Evolutionary conservation across 1,140 invertebrate genomes (phyloP).

Genomic region (Hypsibius dujardini): DNA sequence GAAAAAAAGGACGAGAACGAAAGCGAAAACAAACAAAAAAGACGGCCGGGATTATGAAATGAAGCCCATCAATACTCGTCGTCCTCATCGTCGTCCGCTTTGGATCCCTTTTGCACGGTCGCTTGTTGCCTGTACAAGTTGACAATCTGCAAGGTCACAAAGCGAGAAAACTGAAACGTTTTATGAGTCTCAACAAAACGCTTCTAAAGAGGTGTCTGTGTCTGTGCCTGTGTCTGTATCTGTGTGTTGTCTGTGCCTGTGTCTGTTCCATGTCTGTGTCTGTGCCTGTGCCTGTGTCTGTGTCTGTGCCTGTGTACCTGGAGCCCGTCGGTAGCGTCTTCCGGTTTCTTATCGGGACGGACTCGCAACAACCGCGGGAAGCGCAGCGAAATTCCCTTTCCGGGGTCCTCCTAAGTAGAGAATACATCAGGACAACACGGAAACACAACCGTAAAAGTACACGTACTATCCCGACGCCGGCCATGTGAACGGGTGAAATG

Average conservation of each 20-base stretch:
- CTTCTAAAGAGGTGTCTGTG: neutral
- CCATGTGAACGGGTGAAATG: slow-evolving; percentile 78
- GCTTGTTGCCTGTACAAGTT: slow-evolving; percentile 9
- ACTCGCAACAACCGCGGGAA: slow-evolving; percentile 87
- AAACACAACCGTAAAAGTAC: slow-evolving; percentile 21
- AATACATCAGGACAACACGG: slow-evolving; percentile 18
- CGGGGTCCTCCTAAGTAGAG: slow-evolving; percentile 51
- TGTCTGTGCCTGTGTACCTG: slow-evolving; percentile 45
- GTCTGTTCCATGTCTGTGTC: slow-evolving; percentile 2
- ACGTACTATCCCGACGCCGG: slow-evolving; percentile 64
- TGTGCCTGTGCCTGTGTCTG: neutral
- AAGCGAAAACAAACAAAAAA: too few species aligned
- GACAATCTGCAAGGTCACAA: neutral
- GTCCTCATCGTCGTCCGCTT: slow-evolving; percentile 42
- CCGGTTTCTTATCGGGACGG: slow-evolving; percentile 76
- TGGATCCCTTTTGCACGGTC: neutral
- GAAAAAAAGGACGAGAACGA: too few species aligned
- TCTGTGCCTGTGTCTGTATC: neutral
- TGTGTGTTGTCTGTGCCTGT: neutral
- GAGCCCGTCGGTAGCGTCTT: slow-evolving; percentile 73
- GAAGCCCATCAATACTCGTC: slow-evolving; percentile 29
- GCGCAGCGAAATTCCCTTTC: slow-evolving; percentile 81
- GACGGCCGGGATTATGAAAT: too few species aligned
- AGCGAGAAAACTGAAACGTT: neutral
- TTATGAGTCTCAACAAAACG: neutral